Base-by-base conservation (phyloP, 2,888 invertebrate genomes). In the Teleiodes luculella region DNA sequence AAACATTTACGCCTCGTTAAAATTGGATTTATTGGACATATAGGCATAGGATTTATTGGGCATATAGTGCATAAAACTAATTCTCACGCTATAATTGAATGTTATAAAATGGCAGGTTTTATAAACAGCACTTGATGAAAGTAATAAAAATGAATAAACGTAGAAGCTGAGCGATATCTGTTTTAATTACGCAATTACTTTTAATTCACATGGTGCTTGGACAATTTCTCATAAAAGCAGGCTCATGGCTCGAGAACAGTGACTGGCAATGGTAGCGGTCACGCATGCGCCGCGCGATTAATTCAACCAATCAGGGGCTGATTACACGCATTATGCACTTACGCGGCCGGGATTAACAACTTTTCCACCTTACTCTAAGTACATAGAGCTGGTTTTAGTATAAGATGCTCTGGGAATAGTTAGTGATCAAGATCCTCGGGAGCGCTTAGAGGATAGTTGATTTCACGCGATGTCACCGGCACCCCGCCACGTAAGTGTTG, bases 221-320 rank as follows among this genome's bases (percentile, higher is more conserved):
- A 74, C 74, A 72, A 79, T 83, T 77, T 85, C 81, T 86, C 85
- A 81, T 83, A 78, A 80, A 72, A 69, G 71, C 74, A 71, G 72
- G 61, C 67, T 74, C 43, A 24, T 18, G 39, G 43, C 20, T 11
- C 70, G 31, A 66, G 70, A 68, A 67, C 68, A 69, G 65, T 74
- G 72, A 68, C 73, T 76, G 73, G 76, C 47, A 80, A 78, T 82
- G 83, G 86, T 81, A 82, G 85, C 80, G 68, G 86, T 83, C 86
- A 86, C 88, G 88, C 86, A 86, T 86, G 80, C 81, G 65, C 72
- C 59, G 78, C 67, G 76, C 86, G 86, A 86, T 87, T 87, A 88
- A 88, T 88, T 87, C 87, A 82, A 79, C 87, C 88, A 88, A 88
- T 88, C 87, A 87, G 79, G 75, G 78, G 68, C 78, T 86, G 85